These are phyloP conservation scores for Eulithis prunata DNA, from an alignment of 2,888 invertebrate genomes.

Conservation along the genomic window DNA sequence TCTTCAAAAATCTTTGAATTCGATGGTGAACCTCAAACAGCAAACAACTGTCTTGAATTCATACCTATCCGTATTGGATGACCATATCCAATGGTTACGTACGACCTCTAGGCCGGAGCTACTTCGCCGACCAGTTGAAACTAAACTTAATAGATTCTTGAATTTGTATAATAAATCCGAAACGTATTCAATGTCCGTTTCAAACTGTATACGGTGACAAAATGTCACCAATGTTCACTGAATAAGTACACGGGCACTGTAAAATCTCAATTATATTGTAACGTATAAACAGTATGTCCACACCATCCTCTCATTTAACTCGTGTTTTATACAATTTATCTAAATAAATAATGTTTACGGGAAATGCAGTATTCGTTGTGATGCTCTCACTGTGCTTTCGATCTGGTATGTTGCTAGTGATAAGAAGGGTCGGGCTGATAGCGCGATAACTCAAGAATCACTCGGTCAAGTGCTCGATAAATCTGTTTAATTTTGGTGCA, in stretches of 20 bases:
- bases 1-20: too few species aligned
- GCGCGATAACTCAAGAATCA: background rate
- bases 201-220: background rate
- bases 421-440: slow-evolving; percentile 12
- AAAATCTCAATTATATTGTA: slow-evolving; percentile 39
- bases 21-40: too few species aligned
- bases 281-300: slow-evolving; percentile 50
- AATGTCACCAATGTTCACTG: slow-evolving; percentile 15
- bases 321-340: slow-evolving; percentile 27
- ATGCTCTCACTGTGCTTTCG: slow-evolving; percentile 27
- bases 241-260: slow-evolving; percentile 31
- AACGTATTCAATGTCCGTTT: background rate
- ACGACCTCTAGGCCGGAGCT: too few species aligned
- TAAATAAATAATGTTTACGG: slow-evolving; percentile 28
- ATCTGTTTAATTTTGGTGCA: too few species aligned
- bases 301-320: slow-evolving; percentile 40
- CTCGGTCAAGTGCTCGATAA: too few species aligned
- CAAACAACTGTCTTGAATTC: too few species aligned
- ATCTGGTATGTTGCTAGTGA: slow-evolving; percentile 30
- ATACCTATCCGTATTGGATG: too few species aligned
- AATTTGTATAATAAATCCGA: background rate
- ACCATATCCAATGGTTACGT: too few species aligned
- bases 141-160: too few species aligned
- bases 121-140: too few species aligned
- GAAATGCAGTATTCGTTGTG: slow-evolving; percentile 14